Base-by-base conservation (phyloP, 2,888 invertebrate genomes). In the Drosophila macrospina region DNA sequence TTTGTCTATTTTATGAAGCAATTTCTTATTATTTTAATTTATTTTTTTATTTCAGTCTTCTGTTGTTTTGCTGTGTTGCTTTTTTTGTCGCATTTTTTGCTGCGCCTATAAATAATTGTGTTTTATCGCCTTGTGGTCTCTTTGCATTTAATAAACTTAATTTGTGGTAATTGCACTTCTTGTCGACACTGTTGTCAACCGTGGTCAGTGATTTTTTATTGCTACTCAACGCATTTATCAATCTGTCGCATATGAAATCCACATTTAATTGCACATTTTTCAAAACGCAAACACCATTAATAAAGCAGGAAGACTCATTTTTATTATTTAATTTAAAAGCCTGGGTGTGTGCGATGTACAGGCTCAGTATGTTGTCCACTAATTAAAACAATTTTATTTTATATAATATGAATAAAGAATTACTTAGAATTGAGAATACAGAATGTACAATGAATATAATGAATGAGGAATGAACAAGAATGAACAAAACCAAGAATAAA, bases 131-230 rank as follows among this genome's bases (percentile, higher is more conserved):
- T 50, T 44, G 42, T 48, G 57, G 64, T 64, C 59, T 45, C 67
- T 68, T 59, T 70, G 64, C 83, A 78, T 88, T 85, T 86, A 85
- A 86, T 85, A 80, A 69, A 83, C 79, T 73, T 86, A 88, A 88
- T 85, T 85, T 86, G 88, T 86, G 84, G 78, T 85, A 85, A 88
- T 80, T 88, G 84, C 70, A 83, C 68, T 74, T 66, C 52, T 51
- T 45, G 61, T 52, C 48, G 78, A 51, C 69, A 59, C 56, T 66
- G 68, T 52, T 62, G 65, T 36, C 48, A 47, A 28, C 32, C n/a
- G 15, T 28, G 57, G 15, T 13, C 36, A 68, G 55, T 68, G 45
- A 64, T 59, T 73, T 59, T 39, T 34, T 51, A 57, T 68, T 39
- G 30, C 41, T 16, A 15, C 42, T 30, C 52, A 37, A 30, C 50